Evolutionary conservation across 2,113 vertebrate species (phyloP).

Genomic region (Dromiciops gliroides): DNA sequence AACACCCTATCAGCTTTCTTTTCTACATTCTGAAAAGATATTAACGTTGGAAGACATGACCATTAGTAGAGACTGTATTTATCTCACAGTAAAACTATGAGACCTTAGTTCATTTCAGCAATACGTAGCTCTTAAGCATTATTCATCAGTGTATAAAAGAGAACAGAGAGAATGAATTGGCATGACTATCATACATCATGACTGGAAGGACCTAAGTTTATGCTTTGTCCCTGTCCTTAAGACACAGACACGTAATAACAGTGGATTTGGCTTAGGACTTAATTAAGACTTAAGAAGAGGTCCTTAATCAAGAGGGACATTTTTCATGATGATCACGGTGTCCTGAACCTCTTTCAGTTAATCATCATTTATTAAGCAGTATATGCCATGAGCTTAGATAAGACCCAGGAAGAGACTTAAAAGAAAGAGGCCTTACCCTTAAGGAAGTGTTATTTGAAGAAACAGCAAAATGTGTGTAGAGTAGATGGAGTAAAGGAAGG

Average conservation of each 20-base stretch:
- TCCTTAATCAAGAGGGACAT: background rate
- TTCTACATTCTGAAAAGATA: slow-evolving; percentile 64
- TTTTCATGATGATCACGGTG: background rate
- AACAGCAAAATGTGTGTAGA: background rate
- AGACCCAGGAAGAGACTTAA: too few relatives aligned
- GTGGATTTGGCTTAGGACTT: too few relatives aligned
- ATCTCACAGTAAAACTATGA: slow-evolving; percentile 9
- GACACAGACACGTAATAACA: background rate
- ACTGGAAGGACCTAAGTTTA: background rate
- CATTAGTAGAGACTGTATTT: slow-evolving; percentile 54
- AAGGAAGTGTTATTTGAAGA: background rate
- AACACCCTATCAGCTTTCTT: slow-evolving; percentile 40
- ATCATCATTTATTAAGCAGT: background rate
- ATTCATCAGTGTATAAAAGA: background rate
- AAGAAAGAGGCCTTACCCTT: too few relatives aligned
- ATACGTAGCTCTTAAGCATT: background rate
- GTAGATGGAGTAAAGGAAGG: background rate
- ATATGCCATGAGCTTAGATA: too few relatives aligned
- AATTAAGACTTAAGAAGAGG: too few relatives aligned
- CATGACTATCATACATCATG: background rate
- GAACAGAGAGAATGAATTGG: background rate
- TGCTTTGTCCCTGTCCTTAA: background rate
- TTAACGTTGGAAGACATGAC: slow-evolving; percentile 75
- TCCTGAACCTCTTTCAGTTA: background rate
- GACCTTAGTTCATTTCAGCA: background rate